Conservation (phyloP, 1,140 invertebrate genomes). For the Microplitis demolitor region DNA sequence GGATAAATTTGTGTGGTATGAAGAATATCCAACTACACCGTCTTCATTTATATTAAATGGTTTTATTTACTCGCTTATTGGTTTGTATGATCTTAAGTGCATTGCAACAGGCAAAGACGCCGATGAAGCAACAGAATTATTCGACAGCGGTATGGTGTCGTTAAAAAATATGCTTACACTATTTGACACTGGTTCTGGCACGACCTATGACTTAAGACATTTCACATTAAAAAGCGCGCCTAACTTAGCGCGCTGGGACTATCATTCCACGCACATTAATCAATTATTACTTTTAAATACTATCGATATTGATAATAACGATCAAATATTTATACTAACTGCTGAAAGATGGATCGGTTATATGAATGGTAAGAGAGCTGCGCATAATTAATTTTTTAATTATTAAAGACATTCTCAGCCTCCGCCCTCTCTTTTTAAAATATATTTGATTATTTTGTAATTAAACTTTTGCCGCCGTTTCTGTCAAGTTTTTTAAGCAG, state of each 20-base stretch:
- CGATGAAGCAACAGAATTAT: conserved; percentile 75
- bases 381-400: conserved; percentile 78
- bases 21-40: conserved; percentile 97
- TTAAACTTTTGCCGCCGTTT: too few relatives aligned
- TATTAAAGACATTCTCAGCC: background rate
- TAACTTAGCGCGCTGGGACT: conserved; percentile 94
- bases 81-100: conserved; percentile 89
- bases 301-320: conserved; percentile 70
- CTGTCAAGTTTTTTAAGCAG: too few relatives aligned
- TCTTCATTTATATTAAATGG: conserved; percentile 97
- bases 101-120: conserved; percentile 66
- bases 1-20: conserved; percentile 86
- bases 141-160: conserved; percentile 84
- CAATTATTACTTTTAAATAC: conserved; percentile 89
- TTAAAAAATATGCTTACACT: conserved; percentile 89
- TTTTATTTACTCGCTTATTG: conserved; percentile 97
- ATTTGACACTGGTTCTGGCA: conserved; percentile 94
- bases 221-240: conserved; percentile 87
- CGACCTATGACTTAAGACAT: conserved; percentile 96
- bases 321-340: conserved; percentile 81
- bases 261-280: conserved; percentile 98
- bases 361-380: conserved; percentile 90
- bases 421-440: too few relatives aligned
- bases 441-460: too few relatives aligned
- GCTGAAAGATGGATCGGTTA: conserved; percentile 95